phyloP scores from a whole-genome alignment of 1,140 invertebrate genomes.

The Chlorops oryzae region DNA sequence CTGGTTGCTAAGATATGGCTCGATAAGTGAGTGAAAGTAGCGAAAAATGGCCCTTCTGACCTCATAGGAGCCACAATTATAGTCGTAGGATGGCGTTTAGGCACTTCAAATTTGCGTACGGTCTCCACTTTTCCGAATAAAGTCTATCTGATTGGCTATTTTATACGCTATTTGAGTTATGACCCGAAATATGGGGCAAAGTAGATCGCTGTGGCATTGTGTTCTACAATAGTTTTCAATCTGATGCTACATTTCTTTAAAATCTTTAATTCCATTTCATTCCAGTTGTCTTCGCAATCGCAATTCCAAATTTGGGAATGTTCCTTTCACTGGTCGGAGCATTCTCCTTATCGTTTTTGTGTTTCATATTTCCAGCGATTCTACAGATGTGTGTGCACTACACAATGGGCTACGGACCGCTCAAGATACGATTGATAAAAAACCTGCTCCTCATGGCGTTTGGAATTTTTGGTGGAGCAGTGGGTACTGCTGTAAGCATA shows the following conservation, averaged over 20 bases:
- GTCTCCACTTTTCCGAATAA: not conserved
- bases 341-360: slow-evolving; percentile 80
- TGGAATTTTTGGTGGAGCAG: slow-evolving; percentile 60
- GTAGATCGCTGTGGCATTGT: too few relatives aligned
- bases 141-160: not conserved
- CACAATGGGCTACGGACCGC: slow-evolving; percentile 41
- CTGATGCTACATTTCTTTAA: too few relatives aligned
- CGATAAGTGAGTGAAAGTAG: too few relatives aligned
- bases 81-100: too few relatives aligned
- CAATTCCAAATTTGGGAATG: slow-evolving; percentile 80
- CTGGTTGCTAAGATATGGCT: too few relatives aligned
- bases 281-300: slow-evolving; percentile 68
- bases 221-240: too few relatives aligned
- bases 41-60: too few relatives aligned
- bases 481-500: slow-evolving; percentile 65
- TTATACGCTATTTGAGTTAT: too few relatives aligned
- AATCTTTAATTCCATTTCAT: slow-evolving; percentile 39
- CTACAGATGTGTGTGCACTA: slow-evolving; percentile 53
- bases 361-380: slow-evolving; percentile 86
- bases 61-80: too few relatives aligned
- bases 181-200: too few relatives aligned
- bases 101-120: not conserved
- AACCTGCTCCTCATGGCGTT: slow-evolving; percentile 58
- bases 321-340: slow-evolving; percentile 88
- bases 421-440: slow-evolving; percentile 51